Evolutionary conservation across 2,888 invertebrate genomes (phyloP).

Genomic region (Anaspis maculata): DNA sequence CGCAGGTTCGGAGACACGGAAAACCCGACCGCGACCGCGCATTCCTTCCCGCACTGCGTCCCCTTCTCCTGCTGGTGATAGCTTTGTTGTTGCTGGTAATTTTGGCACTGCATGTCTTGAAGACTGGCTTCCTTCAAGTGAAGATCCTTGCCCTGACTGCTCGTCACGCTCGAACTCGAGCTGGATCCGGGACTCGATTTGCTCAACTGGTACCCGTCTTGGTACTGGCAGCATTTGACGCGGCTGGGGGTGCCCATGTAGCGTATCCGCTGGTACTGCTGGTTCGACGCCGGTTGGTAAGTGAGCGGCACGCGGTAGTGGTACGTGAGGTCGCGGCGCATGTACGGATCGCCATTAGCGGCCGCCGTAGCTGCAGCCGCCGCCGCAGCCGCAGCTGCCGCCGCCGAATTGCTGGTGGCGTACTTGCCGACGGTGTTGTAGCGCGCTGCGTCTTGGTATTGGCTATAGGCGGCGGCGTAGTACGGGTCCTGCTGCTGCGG

Average conservation of each 20-base stretch:
- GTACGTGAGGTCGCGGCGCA: conserved; percentile 50
- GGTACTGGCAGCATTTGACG: conserved; percentile 38
- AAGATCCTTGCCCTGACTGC: conserved; percentile 33
- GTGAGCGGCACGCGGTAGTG: conserved; percentile 50
- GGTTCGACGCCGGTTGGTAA: conserved; percentile 24
- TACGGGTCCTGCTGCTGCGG: conserved; percentile 53
- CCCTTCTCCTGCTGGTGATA: conserved; percentile 38
- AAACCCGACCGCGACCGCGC: conserved; percentile 19
- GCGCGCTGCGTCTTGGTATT: conserved; percentile 28
- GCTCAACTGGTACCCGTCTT: conserved; percentile 35
- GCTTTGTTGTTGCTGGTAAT: conserved; percentile 22
- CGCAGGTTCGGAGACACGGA: conserved; percentile 32
- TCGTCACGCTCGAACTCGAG: conserved; percentile 41
- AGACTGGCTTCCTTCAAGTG: conserved; percentile 25
- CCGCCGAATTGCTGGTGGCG: too few relatives aligned
- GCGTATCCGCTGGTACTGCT: conserved; percentile 38
- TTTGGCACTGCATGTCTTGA: conserved; percentile 41
- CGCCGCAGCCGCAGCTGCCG: too few relatives aligned
- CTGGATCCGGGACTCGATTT: conserved; percentile 45
- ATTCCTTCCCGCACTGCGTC: conserved; percentile 37
- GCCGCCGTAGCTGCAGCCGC: too few relatives aligned
- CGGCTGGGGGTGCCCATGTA: conserved; percentile 36
- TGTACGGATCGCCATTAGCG: conserved; percentile 48
- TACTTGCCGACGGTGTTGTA: conserved; percentile 44
- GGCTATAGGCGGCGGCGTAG: conserved; percentile 37